Conservation (phyloP, 2,888 invertebrate genomes). For the Scelioninae gen. 2 region DNA sequence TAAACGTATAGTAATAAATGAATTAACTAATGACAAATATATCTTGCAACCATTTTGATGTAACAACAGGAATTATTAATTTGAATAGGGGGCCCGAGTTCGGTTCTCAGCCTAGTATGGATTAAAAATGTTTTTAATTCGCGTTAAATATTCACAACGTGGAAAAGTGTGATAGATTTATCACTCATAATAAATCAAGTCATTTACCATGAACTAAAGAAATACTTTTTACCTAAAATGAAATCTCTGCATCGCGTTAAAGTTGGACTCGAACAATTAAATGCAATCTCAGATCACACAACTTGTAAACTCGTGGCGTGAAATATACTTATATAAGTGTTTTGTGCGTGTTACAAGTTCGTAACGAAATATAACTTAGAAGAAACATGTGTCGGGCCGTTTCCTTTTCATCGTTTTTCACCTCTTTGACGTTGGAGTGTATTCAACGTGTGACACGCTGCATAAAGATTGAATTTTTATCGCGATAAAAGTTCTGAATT, state of each 20-base stretch:
- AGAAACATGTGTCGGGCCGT: constrained; percentile 21
- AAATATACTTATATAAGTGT: constrained; percentile 14
- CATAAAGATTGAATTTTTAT: constrained; percentile 22
- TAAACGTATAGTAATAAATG: no score
- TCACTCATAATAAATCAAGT: no score
- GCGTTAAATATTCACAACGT: no score
- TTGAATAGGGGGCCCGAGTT: no score
- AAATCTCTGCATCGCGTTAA: not conserved
- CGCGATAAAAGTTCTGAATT: constrained; percentile 9
- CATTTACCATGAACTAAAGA: no score
- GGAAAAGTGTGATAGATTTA: no score
- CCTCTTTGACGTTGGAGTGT: constrained; percentile 17
- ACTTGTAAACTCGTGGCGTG: constrained; percentile 16
- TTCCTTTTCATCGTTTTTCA: constrained; percentile 13
- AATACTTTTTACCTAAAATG: not conserved
- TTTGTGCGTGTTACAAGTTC: constrained; percentile 23
- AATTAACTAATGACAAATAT: no score
- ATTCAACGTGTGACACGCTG: constrained; percentile 21
- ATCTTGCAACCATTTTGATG: no score
- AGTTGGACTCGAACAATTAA: constrained; percentile 18
- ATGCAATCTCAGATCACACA: constrained; percentile 16
- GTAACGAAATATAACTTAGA: constrained; percentile 18
- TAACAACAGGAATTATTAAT: no score
- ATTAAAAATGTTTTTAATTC: no score
- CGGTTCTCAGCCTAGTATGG: no score